Base-by-base conservation (phyloP, 2,888 invertebrate species). In the Altica lythri region DNA sequence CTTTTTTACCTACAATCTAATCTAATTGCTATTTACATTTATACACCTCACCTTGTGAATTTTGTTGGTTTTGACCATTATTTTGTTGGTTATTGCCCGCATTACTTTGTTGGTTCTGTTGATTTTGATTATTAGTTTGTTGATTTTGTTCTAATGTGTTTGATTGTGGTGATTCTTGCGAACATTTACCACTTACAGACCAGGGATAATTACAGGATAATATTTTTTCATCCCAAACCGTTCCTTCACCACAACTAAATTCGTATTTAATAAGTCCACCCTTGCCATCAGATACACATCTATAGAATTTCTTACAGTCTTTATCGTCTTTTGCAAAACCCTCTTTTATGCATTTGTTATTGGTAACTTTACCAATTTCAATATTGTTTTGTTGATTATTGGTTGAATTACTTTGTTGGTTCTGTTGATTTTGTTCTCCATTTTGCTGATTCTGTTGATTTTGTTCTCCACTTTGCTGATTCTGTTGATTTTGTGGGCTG, bases 291-390 rank as follows among this genome's bases (percentile, higher is more conserved):
- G 80, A 78, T 13, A 89, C 88, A 74, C 91, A 91, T 62, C 90
- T 81, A 71, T 88, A 89, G 77, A 90, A 91, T 70, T 85, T 88
- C 55, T 80, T 83, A 68, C 90, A 91, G 68, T 90, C 81, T 32
- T 77, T 76, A 29, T 80, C 78, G 73, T 90, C 84, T 8, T 84
- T 83, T 67, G 85, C 81, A 72, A 88, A 91, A 37, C 90, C 90
- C 71, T 88, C 86, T 60, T 77, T 72, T 10, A 73, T 76, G 69
- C 89, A 89, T 40, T 69, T 44, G 10, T 45, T 34, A 16, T 45
- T 45, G 13, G 37, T 17, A 34, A 59, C 25, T 38, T 53, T 37
- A 10, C 59, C 55, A 3, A 35, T 42, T 51, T 29, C 56, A 43
- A n/a, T n/a, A n/a, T n/a, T n/a, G n/a, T 25, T 43, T 27, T 35